Evolutionary conservation across 2,888 invertebrate genomes (phyloP).

Genomic region (Villa cingulata): DNA sequence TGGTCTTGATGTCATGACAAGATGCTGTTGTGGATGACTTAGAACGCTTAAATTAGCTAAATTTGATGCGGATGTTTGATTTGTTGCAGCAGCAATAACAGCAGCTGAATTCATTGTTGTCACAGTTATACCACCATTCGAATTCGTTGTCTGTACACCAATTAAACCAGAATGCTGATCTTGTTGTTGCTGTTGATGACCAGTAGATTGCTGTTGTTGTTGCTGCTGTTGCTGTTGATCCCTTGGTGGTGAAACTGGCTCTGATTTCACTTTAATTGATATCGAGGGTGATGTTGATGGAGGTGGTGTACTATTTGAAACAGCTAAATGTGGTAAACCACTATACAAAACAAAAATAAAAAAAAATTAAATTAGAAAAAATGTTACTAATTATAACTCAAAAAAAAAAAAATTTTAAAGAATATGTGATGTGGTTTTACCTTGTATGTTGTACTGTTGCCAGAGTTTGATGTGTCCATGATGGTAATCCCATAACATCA

Average conservation of each 20-base stretch:
- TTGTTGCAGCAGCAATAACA: conserved; percentile 22
- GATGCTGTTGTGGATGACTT: conserved; percentile 40
- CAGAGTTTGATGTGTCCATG: conserved; percentile 55
- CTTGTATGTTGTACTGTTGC: conserved; percentile 54
- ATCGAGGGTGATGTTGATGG: conserved; percentile 69
- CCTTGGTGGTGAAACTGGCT: conserved; percentile 88
- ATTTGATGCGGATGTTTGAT: conserved; percentile 26
- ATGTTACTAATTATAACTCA: conserved; percentile 26
- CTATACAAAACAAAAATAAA: conserved; percentile 24
- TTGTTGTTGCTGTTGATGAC: conserved; percentile 17
- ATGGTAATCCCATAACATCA: conserved; percentile 50
- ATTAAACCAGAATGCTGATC: conserved; percentile 18
- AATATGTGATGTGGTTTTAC: too few relatives aligned
- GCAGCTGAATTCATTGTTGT: conserved; percentile 26
- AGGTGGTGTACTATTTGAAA: conserved; percentile 58
- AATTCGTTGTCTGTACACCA: conserved; percentile 16
- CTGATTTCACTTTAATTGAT: conserved; percentile 84
- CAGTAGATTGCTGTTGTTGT: conserved; percentile 15
- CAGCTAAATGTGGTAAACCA: conserved; percentile 64
- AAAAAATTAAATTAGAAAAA: conserved; percentile 14
- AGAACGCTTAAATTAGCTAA: conserved; percentile 40
- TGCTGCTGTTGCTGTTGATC: conserved; percentile 49
- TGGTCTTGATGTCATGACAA: conserved; percentile 40
- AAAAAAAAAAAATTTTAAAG: conserved; percentile 16
- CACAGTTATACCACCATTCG: conserved; percentile 21